Percentiles rank a stretch among this genome's conserved stretches.
Evolutionary conservation across 2,113 vertebrate genomes (phyloP).

Genomic region (Pluvialis apricaria): DNA sequence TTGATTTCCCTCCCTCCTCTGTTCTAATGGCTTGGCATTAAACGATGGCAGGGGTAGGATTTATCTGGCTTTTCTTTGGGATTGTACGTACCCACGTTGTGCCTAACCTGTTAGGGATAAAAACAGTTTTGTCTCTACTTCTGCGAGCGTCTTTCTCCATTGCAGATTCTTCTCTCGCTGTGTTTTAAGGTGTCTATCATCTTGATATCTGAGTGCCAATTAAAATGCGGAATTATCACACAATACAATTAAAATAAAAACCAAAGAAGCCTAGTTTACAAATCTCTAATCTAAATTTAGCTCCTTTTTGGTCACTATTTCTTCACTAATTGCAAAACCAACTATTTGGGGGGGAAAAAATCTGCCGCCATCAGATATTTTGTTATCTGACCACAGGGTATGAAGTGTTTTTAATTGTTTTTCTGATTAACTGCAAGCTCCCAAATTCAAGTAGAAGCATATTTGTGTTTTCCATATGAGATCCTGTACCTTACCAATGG

Average conservation of each 20-base stretch:
- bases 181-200: constrained; percentile 4
- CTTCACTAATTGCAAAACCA: constrained; percentile 15
- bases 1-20: constrained; percentile 26
- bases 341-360: background rate
- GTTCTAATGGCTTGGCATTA: background rate
- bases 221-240: constrained; percentile 25
- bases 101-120: background rate
- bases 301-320: constrained; percentile 1
- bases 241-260: constrained; percentile 7
- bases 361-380: constrained; percentile 16
- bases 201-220: constrained; percentile 33
- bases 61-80: background rate
- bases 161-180: background rate
- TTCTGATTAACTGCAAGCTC: constrained; percentile 58
- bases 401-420: constrained; percentile 54
- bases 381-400: constrained; percentile 42
- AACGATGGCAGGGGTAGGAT: background rate
- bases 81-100: background rate
- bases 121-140: constrained; percentile 11
- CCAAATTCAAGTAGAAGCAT: constrained; percentile 47
- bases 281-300: constrained; percentile 22
- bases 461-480: constrained; percentile 50
- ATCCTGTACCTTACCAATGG: constrained; percentile 52
- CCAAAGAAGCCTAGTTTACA: background rate
- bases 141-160: background rate